Evolutionary conservation across 2,888 invertebrate species (phyloP).

Genomic region (Acrobasis consociella): DNA sequence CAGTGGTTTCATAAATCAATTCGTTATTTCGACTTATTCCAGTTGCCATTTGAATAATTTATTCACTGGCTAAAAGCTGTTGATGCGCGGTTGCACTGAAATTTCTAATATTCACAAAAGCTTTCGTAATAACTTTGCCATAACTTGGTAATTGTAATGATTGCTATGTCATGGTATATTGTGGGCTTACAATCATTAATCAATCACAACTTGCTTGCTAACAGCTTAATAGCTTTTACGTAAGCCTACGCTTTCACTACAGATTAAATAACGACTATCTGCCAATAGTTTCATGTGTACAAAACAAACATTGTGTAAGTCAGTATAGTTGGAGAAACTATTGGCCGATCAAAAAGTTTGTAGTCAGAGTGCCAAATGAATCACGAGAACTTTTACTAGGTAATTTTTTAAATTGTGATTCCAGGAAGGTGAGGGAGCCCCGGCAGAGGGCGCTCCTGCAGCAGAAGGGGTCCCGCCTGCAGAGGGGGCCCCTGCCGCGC

Average conservation of each 20-base stretch:
- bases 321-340: no score
- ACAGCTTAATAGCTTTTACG: neutral
- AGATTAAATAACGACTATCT: no score
- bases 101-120: neutral
- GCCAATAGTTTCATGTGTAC: no score
- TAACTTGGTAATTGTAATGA: no score
- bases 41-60: neutral
- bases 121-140: no score
- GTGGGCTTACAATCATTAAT: neutral
- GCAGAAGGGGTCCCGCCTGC: conserved; percentile 30
- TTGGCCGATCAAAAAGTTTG: no score
- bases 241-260: no score
- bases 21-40: neutral
- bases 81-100: neutral
- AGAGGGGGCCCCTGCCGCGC: conserved; percentile 40
- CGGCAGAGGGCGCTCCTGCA: conserved; percentile 39
- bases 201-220: conserved; percentile 2
- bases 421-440: conserved; percentile 5
- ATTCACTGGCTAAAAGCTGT: conserved; percentile 1
- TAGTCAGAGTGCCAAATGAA: no score
- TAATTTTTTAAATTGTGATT: neutral
- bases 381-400: no score
- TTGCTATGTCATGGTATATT: no score
- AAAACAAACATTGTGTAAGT: no score
- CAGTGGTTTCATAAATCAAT: conserved; percentile 7